Evolutionary conservation across 2,797 vertebrate species (phyloP).

Genomic region (Graptemys geographica): DNA sequence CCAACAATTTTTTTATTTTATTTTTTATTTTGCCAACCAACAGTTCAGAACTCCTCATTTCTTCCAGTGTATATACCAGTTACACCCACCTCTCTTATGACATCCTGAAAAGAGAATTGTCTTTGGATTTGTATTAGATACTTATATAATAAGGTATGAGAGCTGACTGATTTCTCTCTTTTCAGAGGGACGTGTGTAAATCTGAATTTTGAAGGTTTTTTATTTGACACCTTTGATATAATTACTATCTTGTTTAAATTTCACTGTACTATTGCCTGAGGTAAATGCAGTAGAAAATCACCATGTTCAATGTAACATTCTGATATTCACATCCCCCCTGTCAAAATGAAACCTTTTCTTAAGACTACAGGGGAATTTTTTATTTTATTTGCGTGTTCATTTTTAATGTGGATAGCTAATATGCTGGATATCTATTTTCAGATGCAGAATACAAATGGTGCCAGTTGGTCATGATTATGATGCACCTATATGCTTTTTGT

Average conservation of each 20-base stretch:
- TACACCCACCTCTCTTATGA: conserved; percentile 27
- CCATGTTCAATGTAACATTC: conserved; percentile 35
- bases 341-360: conserved; percentile 35
- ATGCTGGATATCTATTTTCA: conserved; percentile 42
- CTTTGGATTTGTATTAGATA: conserved; percentile 29
- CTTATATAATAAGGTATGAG: conserved; percentile 18
- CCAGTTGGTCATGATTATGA: conserved; percentile 37
- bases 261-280: conserved; percentile 49
- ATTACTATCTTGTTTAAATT: conserved; percentile 66
- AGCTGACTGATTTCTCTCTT: conserved; percentile 12
- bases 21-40: not conserved
- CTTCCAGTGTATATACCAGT: not conserved
- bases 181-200: conserved; percentile 41
- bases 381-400: conserved; percentile 56
- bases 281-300: conserved; percentile 66
- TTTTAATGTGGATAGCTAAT: conserved; percentile 36
- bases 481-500: conserved; percentile 21
- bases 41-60: conserved; percentile 10
- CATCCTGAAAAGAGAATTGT: not conserved
- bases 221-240: conserved; percentile 59
- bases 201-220: conserved; percentile 52
- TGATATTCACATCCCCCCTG: conserved; percentile 31
- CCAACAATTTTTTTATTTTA: not conserved
- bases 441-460: not conserved
- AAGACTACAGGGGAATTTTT: conserved; percentile 41